A percentile compares a stretch with the other conserved stretches of the same genome.
phyloP scores from a whole-genome alignment of 2,113 vertebrate genomes.

The Passer domesticus region DNA sequence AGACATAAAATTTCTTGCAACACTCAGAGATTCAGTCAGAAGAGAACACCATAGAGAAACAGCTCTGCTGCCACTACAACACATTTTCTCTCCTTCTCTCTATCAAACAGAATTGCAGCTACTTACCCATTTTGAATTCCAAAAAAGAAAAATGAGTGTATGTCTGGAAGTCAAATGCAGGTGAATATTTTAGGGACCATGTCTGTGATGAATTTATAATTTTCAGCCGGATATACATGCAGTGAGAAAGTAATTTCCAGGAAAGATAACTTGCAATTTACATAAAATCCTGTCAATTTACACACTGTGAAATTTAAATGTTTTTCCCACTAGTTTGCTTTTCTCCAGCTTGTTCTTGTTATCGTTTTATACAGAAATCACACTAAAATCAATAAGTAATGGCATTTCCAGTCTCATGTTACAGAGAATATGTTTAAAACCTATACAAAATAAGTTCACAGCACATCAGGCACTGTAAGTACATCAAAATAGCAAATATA shows the following conservation, averaged over 20 bases:
- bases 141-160: neutral
- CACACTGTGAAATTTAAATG: neutral
- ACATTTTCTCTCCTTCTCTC: neutral
- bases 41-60: neutral
- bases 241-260: neutral
- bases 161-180: neutral
- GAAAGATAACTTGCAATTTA: neutral
- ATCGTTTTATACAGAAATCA: neutral
- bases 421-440: neutral
- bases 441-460: neutral
- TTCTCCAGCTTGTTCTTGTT: neutral
- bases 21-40: neutral
- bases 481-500: neutral
- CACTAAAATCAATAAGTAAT: neutral
- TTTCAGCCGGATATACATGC: neutral
- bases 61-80: accelerated
- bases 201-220: neutral
- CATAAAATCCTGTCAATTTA: neutral
- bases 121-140: neutral
- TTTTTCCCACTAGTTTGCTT: neutral
- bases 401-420: neutral
- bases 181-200: neutral
- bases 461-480: neutral
- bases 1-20: neutral
- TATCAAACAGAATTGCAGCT: neutral